Evolutionary conservation across 2,797 vertebrate species (phyloP), one percentile per base, ranked within the genome.

Genomic region (Zenarchopterus dispar): DNA sequence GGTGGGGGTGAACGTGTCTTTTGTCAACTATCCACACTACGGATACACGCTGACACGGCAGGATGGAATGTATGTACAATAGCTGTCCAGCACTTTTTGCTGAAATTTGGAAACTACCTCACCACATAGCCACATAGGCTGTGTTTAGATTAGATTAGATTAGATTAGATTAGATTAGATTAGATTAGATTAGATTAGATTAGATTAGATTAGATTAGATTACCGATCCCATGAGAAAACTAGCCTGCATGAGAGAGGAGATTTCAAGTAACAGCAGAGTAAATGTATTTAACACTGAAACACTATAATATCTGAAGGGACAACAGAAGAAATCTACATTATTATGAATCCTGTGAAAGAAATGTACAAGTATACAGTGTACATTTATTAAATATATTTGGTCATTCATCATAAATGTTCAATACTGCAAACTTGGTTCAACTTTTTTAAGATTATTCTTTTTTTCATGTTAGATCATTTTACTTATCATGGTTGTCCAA

Each of bases 21-120:
- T 99, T 93, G 96, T 98, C 90, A 98, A 98, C 91, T 96, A 98
- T 87, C 97, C 98, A 59, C 96, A 96, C 80, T 99, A 99, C 0
- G 98, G 98, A 81, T 99, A 98, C 80, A 99, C 98, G 78, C 95
- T 99, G 88, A 99, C 97, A 67, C 96, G 97, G 42, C 97, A 99
- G 89, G 98, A 99, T 73, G 98, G 98, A 93, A 99, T 96, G 98
- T 99, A 93, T 95, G 98, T 97, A 88, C 66, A 85, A 73, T 78
- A 77, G 63, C 56, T 57, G 46, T 74, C 56, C 63, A 71, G 75
- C 77, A 81, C 50, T 73, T 45, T 57, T 75, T 71, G 71, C 74
- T 81, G 63, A 78, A 77, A 60, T 62, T 61, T 33, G 71, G 68
- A 77, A 77, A 60, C 74, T 84, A 83, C 81, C 78, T 84, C 84